These are phyloP conservation scores for Myocastor coypus DNA, from an alignment of 2,113 vertebrate species.

Conservation along the genomic window DNA sequence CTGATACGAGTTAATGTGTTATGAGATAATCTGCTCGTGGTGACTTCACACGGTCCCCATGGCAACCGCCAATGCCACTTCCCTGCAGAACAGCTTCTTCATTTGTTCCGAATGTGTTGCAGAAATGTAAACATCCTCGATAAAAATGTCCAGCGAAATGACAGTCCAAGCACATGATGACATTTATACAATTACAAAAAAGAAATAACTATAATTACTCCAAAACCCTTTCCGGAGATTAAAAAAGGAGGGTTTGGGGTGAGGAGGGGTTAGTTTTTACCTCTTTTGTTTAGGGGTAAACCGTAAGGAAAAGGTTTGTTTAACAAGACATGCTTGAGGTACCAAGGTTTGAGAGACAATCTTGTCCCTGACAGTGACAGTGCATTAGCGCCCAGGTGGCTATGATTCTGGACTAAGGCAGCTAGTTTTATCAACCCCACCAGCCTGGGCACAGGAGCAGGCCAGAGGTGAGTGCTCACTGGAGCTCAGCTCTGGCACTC, in stretches of 20 bases:
- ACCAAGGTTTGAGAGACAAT: background rate
- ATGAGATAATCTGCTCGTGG: constrained; percentile 80
- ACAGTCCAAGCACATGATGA: constrained; percentile 9
- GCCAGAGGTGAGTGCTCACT: background rate
- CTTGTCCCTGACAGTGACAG: background rate
- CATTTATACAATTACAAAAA: constrained; percentile 62
- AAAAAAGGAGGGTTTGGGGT: background rate
- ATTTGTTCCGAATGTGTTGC: constrained; percentile 58
- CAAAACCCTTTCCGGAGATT: constrained; percentile 26
- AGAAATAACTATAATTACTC: constrained; percentile 46
- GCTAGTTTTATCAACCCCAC: background rate
- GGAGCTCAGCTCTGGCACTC: background rate
- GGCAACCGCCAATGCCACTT: constrained; percentile 73
- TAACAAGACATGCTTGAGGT: constrained; percentile 71
- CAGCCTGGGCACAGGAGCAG: background rate
- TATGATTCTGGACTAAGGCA: background rate
- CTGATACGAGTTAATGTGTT: constrained; percentile 72
- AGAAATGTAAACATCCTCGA: constrained; percentile 73
- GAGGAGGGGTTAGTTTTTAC: background rate
- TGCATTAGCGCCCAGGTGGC: constrained; percentile 59
- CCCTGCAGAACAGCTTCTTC: constrained; percentile 31
- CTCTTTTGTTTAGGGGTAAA: background rate
- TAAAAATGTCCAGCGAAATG: constrained; percentile 64
- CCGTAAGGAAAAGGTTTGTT: background rate
- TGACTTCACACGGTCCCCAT: constrained; percentile 79